Percentiles rank a stretch among this genome's conserved stretches.
These are phyloP conservation scores for Atrina japonica DNA, from an alignment of 2,888 invertebrate species.

Conservation along the genomic window DNA sequence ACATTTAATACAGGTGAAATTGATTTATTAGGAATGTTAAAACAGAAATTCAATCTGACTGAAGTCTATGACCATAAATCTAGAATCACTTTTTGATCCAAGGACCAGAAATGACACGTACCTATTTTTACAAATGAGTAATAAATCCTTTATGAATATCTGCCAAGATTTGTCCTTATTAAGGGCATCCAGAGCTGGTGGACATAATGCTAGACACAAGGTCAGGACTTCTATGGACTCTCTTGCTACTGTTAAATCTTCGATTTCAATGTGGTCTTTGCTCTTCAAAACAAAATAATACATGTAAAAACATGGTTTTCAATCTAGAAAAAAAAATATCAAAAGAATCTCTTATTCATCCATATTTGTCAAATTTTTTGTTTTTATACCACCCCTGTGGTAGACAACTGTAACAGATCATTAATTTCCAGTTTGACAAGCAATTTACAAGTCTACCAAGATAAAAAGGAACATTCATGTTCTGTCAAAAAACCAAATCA, in stretches of 20 bases:
- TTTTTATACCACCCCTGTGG: too few species aligned
- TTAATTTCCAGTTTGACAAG: too few species aligned
- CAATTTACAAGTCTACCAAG: too few species aligned
- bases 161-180: conserved; percentile 93
- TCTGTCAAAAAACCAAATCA: too few species aligned
- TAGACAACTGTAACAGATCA: too few species aligned
- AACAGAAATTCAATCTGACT: neutral
- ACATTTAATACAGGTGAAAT: neutral
- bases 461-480: too few species aligned
- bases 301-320: too few species aligned
- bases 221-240: conserved; percentile 96
- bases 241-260: conserved; percentile 86
- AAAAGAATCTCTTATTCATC: too few species aligned
- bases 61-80: too few species aligned
- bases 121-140: conserved; percentile 88
- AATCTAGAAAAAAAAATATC: too few species aligned
- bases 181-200: conserved; percentile 90
- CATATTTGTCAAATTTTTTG: too few species aligned
- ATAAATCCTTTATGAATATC: conserved; percentile 92
- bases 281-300: conserved; percentile 61
- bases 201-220: conserved; percentile 93
- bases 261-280: conserved; percentile 73
- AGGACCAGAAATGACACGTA: conserved; percentile 47
- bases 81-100: too few species aligned
- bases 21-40: neutral